phyloP scores from a whole-genome alignment of 1,140 invertebrate species.

The Anastatus disparis region DNA sequence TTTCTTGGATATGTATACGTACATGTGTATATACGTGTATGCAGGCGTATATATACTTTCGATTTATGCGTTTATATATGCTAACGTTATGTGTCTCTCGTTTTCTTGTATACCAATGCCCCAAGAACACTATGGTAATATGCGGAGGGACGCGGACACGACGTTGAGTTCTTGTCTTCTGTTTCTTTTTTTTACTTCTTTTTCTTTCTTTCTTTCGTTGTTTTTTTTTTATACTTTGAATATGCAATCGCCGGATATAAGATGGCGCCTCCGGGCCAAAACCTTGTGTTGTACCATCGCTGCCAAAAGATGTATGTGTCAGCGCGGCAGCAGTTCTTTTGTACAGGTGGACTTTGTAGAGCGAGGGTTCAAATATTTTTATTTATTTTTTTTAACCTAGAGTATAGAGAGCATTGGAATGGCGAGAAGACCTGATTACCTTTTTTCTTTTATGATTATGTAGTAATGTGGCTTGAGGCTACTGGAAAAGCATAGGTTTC shows the following conservation, averaged over 20 bases:
- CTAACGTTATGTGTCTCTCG: not conserved
- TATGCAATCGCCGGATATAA: slow-evolving; percentile 40
- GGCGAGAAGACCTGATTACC: not conserved
- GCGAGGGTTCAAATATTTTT: too few species aligned
- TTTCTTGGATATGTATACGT: too few species aligned
- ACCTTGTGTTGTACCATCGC: slow-evolving; percentile 49
- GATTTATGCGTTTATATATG: slow-evolving; percentile 33
- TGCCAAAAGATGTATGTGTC: slow-evolving; percentile 53
- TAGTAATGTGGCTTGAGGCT: too few species aligned
- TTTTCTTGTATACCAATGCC: not conserved
- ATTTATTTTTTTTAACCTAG: too few species aligned
- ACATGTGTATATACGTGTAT: too few species aligned
- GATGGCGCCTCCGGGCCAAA: slow-evolving; percentile 60
- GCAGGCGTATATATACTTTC: slow-evolving; percentile 28
- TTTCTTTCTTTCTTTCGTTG: slow-evolving; percentile 2
- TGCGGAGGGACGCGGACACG: slow-evolving; percentile 51
- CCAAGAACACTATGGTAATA: slow-evolving; percentile 56
- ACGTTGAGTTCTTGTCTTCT: slow-evolving; percentile 42
- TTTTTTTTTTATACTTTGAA: not conserved
- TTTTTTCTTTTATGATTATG: not conserved
- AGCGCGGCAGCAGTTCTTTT: too few species aligned
- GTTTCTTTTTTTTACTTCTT: not conserved
- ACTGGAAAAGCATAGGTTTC: too few species aligned
- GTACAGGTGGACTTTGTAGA: too few species aligned
- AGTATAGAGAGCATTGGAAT: too few species aligned